Evolutionary conservation across 2,113 vertebrate genomes (phyloP).

Genomic region (Lophura nycthemera): DNA sequence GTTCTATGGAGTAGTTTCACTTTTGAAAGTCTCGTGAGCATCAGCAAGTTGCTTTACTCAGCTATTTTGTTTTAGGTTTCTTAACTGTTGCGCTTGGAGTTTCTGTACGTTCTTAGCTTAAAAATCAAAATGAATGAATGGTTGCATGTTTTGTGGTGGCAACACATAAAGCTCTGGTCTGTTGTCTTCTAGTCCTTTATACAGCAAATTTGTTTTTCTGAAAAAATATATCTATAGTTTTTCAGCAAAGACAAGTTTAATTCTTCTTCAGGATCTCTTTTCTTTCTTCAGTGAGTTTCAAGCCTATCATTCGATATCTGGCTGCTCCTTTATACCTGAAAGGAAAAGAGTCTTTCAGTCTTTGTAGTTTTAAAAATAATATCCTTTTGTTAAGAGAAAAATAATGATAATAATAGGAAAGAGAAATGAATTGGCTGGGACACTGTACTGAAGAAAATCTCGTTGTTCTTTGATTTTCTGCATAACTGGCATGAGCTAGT

Average conservation of each 20-base stretch:
- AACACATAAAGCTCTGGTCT: neutral
- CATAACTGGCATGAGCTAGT: neutral
- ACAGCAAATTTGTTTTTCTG: neutral
- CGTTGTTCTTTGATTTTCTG: neutral
- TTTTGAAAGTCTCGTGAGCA: neutral
- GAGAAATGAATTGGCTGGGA: neutral
- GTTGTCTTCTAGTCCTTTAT: neutral
- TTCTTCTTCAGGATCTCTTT: neutral
- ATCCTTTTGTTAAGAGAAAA: neutral
- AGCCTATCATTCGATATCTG: neutral
- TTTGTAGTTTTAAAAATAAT: neutral
- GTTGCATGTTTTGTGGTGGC: neutral
- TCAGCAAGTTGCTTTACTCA: neutral
- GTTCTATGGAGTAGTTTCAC: neutral
- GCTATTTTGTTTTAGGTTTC: neutral
- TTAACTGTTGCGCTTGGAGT: neutral
- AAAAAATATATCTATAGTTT: neutral
- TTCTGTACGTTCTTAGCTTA: neutral
- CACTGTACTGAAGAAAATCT: neutral
- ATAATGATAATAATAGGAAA: neutral
- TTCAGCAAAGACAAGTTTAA: neutral
- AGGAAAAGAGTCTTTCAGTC: neutral
- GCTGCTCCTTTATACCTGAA: neutral
- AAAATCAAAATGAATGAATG: neutral
- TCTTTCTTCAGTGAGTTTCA: neutral